These are phyloP conservation scores for Aspiorhynchus laticeps DNA, from an alignment of 2,113 vertebrate genomes.

Conservation along the genomic window DNA sequence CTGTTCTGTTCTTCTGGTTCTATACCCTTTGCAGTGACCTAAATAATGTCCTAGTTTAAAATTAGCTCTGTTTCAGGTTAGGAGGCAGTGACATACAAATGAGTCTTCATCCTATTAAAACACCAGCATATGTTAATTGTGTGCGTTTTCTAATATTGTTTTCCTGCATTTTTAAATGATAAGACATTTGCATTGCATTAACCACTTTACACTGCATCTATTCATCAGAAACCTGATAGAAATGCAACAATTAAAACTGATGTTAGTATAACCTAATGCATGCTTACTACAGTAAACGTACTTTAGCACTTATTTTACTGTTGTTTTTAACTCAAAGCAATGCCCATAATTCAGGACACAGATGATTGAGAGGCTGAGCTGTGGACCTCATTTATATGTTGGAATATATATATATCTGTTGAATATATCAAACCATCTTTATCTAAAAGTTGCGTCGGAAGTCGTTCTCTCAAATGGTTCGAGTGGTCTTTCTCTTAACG, in stretches of 20 bases:
- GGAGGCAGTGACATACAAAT: background rate
- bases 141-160: background rate
- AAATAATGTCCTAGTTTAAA: conserved; percentile 15
- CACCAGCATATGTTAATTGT: background rate
- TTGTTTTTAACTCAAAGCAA: background rate
- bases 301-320: background rate
- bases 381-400: too few relatives aligned
- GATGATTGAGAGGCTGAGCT: too few relatives aligned
- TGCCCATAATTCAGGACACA: too few relatives aligned
- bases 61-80: background rate
- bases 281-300: too few relatives aligned
- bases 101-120: background rate
- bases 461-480: too few relatives aligned
- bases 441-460: too few relatives aligned
- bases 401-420: too few relatives aligned
- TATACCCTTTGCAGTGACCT: background rate
- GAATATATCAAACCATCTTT: too few relatives aligned
- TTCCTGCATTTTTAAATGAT: background rate
- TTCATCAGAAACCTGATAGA: background rate
- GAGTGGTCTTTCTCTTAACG: too few relatives aligned
- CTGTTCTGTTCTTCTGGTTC: background rate
- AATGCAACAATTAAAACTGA: too few relatives aligned
- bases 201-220: background rate
- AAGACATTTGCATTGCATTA: background rate
- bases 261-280: too few relatives aligned